phyloP scores from a whole-genome alignment of 2,888 invertebrate species.

The Rotaria magnacalcarata region DNA sequence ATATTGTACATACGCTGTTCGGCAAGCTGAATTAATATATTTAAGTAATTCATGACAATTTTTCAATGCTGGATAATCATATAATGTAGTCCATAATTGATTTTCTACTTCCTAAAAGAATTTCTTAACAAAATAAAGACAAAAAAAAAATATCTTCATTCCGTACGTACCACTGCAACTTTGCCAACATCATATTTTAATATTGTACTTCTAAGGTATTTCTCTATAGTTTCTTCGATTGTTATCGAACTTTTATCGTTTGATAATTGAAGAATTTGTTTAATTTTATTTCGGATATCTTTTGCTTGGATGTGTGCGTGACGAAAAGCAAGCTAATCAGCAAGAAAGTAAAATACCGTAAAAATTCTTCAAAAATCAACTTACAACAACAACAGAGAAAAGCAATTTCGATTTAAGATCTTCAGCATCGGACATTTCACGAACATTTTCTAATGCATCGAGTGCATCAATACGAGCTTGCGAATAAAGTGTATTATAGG shows the following conservation, averaged over 20 bases:
- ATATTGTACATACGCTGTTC: slow-evolving; percentile 60
- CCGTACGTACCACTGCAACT: slow-evolving; percentile 16
- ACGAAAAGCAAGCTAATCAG: slow-evolving; percentile 69
- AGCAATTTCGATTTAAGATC: slow-evolving; percentile 88
- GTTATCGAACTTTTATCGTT: slow-evolving; percentile 29
- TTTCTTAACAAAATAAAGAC: not conserved
- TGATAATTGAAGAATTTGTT: slow-evolving; percentile 19
- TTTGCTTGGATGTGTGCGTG: slow-evolving; percentile 64
- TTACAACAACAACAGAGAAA: slow-evolving; percentile 89
- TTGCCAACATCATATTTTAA: slow-evolving; percentile 66
- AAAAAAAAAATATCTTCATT: not conserved
- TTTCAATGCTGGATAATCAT: slow-evolving; percentile 80
- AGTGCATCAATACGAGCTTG: slow-evolving; percentile 77
- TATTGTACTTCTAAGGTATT: slow-evolving; percentile 69
- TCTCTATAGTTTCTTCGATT: slow-evolving; percentile 63
- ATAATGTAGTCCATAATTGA: slow-evolving; percentile 79
- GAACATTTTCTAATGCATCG: slow-evolving; percentile 76
- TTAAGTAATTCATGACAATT: slow-evolving; percentile 72
- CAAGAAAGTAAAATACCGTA: slow-evolving; percentile 35
- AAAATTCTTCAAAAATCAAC: slow-evolving; percentile 53
- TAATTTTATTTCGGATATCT: slow-evolving; percentile 21
- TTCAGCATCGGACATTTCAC: slow-evolving; percentile 74
- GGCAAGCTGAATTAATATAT: slow-evolving; percentile 76
- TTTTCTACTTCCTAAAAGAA: slow-evolving; percentile 63
- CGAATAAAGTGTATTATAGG: slow-evolving; percentile 78